Percentiles rank a stretch among this genome's conserved stretches.
Conservation (phyloP, 2,113 vertebrate species). For the Tylochromis polylepis region DNA sequence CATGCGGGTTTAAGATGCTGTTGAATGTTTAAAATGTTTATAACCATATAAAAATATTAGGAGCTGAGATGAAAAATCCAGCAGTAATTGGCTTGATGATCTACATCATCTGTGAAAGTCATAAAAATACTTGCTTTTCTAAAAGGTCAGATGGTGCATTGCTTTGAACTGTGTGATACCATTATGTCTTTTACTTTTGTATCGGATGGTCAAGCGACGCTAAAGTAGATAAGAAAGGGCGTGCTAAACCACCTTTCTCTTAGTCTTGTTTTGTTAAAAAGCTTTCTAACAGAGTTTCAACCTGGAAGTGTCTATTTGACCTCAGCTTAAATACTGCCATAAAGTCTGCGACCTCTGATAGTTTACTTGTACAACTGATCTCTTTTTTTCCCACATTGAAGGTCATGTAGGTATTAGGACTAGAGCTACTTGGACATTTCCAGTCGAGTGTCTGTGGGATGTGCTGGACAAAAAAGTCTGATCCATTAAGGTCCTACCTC, state of each 20-base stretch:
- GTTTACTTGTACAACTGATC: not conserved
- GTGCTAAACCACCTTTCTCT: fast-evolving
- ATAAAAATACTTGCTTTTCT: not conserved
- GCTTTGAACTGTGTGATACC: not conserved
- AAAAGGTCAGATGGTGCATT: not conserved
- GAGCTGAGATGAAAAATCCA: not conserved
- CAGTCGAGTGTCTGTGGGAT: not conserved
- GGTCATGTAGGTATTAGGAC: not conserved
- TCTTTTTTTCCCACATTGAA: not conserved
- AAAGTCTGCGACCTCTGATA: not conserved
- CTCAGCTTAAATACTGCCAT: not conserved
- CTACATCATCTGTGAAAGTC: not conserved
- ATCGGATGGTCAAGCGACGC: not conserved
- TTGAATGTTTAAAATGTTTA: not conserved
- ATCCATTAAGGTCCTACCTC: not conserved
- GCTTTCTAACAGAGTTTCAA: not conserved
- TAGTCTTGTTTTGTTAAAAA: not conserved
- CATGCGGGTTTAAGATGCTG: not conserved
- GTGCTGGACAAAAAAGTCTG: too few relatives aligned
- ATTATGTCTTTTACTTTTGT: not conserved
- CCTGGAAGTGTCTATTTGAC: not conserved
- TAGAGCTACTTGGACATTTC: not conserved
- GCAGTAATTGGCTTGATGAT: not conserved
- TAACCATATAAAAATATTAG: not conserved
- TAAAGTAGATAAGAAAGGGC: not conserved